Evolutionary conservation across 2,113 vertebrate species (phyloP), one percentile per base, ranked within the genome.

Genomic region (Saguinus imperator): DNA sequence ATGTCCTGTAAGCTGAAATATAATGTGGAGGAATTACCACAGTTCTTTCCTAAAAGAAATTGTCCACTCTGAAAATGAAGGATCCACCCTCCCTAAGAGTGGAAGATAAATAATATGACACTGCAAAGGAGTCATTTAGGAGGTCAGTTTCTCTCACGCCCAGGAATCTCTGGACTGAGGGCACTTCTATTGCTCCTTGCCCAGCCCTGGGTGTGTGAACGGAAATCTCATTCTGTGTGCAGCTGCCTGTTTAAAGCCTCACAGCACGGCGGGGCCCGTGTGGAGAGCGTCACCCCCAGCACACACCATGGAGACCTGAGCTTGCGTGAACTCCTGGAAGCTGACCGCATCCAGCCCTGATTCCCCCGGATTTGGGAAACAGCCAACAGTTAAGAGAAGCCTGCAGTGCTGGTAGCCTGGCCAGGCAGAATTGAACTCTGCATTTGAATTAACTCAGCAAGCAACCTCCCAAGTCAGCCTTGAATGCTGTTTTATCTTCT

Each of bases 21-120:
- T 17, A 89, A 68, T 72, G 32, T 84, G 75, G 87, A 94, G 61
- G 75, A 95, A 50, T 55, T 50, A 55, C 90, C n/a, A 89, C 48
- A 52, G 35, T 85, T 90, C 45, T 35, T 89, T 76, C 80, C 75
- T 52, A 70, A 80, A 96, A 75, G 90, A 93, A 97, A 72, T 3
- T 40, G 70, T 93, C n/a, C 58, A 37, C 37, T 95, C 87, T 94
- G 72, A 94, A 96, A 91, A 91, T 27, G 52, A 95, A 79, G 52
- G 88, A 83, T 75, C 61, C 72, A 40, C 50, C 32, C 72, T 87
- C 5, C 9, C 18, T 45, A 84, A 57, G 81, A 82, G 50, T 84
- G 70, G 50, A 72, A 37, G 66, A 72, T n/a, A 3, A 76, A 80
- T 25, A 73, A 72, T n/a, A 81, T 37, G 10, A 21, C 0, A 52